phyloP scores from a whole-genome alignment of 2,888 invertebrate genomes.

The Ommatoiulus sabulosus region DNA sequence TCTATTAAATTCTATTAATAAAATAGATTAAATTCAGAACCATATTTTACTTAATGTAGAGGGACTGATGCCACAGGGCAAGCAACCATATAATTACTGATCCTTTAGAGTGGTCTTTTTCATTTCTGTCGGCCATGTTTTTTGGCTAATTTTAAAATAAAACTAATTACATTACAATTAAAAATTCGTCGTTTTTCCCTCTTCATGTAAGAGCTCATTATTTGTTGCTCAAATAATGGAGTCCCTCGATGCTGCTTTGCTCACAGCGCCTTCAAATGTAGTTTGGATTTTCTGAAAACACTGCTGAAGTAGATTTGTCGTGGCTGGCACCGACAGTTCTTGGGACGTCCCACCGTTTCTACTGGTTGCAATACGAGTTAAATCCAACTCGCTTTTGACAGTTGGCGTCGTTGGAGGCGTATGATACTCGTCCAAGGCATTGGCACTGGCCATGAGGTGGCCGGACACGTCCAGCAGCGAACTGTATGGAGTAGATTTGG shows the following conservation, averaged over 20 bases:
- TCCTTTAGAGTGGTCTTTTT: no score
- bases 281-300: conserved; percentile 56
- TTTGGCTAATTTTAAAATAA: background rate
- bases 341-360: background rate
- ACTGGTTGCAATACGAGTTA: background rate
- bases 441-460: conserved; percentile 44
- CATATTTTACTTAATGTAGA: background rate
- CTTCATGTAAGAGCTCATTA: background rate
- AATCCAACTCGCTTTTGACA: conserved; percentile 54
- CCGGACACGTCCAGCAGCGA: conserved; percentile 57
- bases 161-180: background rate
- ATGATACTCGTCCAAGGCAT: conserved; percentile 56
- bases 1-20: background rate
- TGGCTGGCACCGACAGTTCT: background rate
- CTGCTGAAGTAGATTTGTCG: conserved; percentile 56
- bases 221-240: conserved; percentile 22
- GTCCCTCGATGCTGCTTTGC: conserved; percentile 31
- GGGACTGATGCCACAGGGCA: background rate
- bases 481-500: conserved; percentile 53
- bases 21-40: background rate
- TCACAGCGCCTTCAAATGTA: conserved; percentile 53
- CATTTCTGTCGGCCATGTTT: background rate
- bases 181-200: conserved; percentile 21
- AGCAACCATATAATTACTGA: no score
- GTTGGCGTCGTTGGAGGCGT: conserved; percentile 57